phyloP scores from a whole-genome alignment of 2,797 vertebrate species.

The Muscicapa comitata region DNA sequence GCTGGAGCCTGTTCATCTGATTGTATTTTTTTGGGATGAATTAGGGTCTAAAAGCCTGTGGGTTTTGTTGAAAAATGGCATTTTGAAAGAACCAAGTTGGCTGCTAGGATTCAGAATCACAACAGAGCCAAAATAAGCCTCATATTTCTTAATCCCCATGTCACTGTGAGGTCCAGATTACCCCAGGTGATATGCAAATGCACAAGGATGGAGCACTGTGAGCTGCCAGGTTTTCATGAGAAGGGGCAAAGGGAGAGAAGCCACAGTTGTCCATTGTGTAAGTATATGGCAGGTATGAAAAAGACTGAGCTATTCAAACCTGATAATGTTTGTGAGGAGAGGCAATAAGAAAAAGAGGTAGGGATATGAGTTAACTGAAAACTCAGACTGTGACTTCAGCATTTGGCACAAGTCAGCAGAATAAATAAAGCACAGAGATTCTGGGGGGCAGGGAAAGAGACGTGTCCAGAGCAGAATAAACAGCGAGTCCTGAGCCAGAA shows the following conservation, averaged over 20 bases:
- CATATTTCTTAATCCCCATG: not conserved
- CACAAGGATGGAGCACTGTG: not conserved
- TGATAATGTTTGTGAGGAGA: not conserved
- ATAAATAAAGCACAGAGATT: slow-evolving; percentile 2
- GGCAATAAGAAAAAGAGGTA: not conserved
- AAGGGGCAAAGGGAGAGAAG: not conserved
- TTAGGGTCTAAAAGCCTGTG: slow-evolving; percentile 17
- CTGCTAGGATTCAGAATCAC: not conserved
- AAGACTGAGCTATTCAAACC: not conserved
- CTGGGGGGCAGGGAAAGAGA: not conserved
- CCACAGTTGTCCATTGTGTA: not conserved
- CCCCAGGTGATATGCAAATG: not conserved
- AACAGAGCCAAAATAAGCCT: slow-evolving; percentile 39
- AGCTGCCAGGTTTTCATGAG: not conserved
- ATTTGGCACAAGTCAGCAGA: slow-evolving; percentile 9
- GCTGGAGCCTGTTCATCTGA: slow-evolving; percentile 34
- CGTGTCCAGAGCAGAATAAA: not conserved
- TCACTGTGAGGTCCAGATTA: not conserved
- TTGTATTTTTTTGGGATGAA: slow-evolving; percentile 46
- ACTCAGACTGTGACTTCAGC: slow-evolving; percentile 28
- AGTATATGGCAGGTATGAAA: not conserved
- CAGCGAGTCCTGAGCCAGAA: not conserved
- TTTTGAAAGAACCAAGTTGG: slow-evolving; percentile 34
- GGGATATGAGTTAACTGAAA: not conserved
- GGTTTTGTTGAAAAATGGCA: slow-evolving; percentile 41